Evolutionary conservation across 2,888 invertebrate genomes (phyloP), one percentile per base, ranked within the genome.

Genomic region (Orchesellides sinensis): DNA sequence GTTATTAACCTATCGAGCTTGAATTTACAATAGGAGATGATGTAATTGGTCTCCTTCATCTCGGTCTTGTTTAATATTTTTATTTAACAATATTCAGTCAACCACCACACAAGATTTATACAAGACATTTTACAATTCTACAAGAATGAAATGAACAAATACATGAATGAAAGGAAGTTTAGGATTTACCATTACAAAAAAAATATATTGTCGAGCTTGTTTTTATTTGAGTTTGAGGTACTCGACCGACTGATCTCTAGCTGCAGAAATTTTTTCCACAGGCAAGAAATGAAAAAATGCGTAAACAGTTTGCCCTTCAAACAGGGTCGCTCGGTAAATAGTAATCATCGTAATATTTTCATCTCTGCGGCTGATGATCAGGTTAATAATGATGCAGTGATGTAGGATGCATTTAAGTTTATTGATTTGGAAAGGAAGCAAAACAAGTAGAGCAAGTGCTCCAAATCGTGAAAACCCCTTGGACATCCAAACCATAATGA

Each of bases 1-100:
- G 77, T 77, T 77, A 77, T 77, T 77, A 66, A 77, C 77, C 77
- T 68, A 40, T 27, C 27, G 54, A 77, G 56, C 69, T 19, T 25
- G 14, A n/a, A 23, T 27, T 12, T 25, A n/a, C 32, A 27, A 17
- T 8, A 12, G 40, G 45, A 21, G 65, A 40, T 40, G 65, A 65
- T 65, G 65, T 65, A 66, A 45, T 69, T 32, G n/a, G 19, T 23
- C 25, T 14, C 45, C 35, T 72, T 72, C n/a, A n/a, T n/a, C n/a
- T n/a, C n/a, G n/a, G n/a, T n/a, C n/a, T n/a, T n/a, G n/a, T n/a
- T 25, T 59, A 54, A 32, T 56, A n/a, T 29, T 40, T 35, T 49
- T 49, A 19, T 21, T 32, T 45, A 29, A n/a, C n/a, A 17, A 29
- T 59, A 40, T 47, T n/a, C 25, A 66, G 12, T 66, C 63, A 23